These are phyloP conservation scores for Oostethus manadensis DNA, from an alignment of 2,113 vertebrate genomes.

Conservation along the genomic window DNA sequence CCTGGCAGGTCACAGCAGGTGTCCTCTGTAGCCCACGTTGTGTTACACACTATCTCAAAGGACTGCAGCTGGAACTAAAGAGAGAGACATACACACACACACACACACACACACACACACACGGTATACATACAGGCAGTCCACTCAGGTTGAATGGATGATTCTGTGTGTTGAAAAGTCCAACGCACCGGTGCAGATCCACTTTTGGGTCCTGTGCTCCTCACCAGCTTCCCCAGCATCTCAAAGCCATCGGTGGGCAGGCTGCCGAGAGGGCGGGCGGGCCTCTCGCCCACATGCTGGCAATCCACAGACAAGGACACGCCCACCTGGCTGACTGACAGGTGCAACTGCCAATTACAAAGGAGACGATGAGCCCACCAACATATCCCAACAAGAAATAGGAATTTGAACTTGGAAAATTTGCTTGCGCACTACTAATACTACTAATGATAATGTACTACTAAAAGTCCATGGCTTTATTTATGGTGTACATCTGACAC, in stretches of 20 bases:
- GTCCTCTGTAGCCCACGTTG: constrained; percentile 77
- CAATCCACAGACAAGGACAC: constrained; percentile 87
- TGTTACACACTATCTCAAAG: constrained; percentile 84
- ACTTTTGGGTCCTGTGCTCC: constrained; percentile 79
- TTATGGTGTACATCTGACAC: no score
- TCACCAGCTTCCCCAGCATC: constrained; percentile 84
- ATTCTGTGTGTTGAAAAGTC: background rate
- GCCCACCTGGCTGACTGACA: constrained; percentile 79
- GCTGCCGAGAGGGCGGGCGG: constrained; percentile 67
- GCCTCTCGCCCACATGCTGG: constrained; percentile 77
- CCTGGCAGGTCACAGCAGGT: constrained; percentile 87
- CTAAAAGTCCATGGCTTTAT: no score
- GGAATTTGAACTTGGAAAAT: no score
- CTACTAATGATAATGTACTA: no score
- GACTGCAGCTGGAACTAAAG: constrained; percentile 86
- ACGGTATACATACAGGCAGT: no score
- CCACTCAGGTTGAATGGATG: background rate
- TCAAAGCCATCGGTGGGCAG: constrained; percentile 79
- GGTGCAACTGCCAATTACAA: constrained; percentile 76
- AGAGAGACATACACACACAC: background rate
- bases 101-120: background rate
- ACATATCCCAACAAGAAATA: background rate
- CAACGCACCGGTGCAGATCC: constrained; percentile 78
- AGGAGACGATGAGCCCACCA: background rate
- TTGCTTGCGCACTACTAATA: no score